These are phyloP conservation scores for Meliscaeva auricollis DNA, from an alignment of 2,888 invertebrate genomes.

Conservation along the genomic window DNA sequence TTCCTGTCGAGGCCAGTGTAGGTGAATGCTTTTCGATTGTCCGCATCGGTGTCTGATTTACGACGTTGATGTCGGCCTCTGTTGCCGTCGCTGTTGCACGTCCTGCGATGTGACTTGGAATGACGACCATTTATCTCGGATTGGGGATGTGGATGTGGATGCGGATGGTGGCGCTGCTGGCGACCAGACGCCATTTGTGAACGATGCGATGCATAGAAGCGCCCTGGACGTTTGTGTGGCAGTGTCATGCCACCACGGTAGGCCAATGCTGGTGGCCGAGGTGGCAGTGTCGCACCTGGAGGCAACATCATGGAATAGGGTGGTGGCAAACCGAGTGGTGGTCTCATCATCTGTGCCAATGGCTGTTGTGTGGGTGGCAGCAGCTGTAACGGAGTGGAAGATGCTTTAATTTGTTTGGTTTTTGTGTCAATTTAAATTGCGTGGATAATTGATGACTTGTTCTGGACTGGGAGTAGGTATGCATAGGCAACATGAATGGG, in stretches of 20 bases:
- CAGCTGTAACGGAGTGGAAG: constrained; percentile 76
- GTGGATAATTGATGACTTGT: constrained; percentile 54
- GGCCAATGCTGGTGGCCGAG: constrained; percentile 71
- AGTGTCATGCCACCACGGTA: constrained; percentile 80
- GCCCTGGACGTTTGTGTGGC: constrained; percentile 80
- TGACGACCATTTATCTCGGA: constrained; percentile 79
- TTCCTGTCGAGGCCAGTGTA: constrained; percentile 83
- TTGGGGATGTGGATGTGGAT: constrained; percentile 77
- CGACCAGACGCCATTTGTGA: constrained; percentile 70
- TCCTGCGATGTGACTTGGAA: constrained; percentile 78
- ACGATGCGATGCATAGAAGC: constrained; percentile 80
- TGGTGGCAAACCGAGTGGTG: constrained; percentile 67
- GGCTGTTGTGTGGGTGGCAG: constrained; percentile 78
- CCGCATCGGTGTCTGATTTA: constrained; percentile 82
- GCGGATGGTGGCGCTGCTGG: constrained; percentile 52
- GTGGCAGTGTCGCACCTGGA: constrained; percentile 78
- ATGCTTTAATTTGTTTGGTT: constrained; percentile 72
- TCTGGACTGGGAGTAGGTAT: background rate
- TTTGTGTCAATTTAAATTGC: constrained; percentile 69
- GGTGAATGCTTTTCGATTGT: constrained; percentile 80
- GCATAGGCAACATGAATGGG: background rate
- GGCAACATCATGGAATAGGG: constrained; percentile 66
- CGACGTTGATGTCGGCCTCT: constrained; percentile 82
- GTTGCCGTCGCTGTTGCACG: constrained; percentile 76
- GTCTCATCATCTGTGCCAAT: constrained; percentile 74